Conservation (phyloP, 1,140 invertebrate species). For the Trichogramma pretiosum region DNA sequence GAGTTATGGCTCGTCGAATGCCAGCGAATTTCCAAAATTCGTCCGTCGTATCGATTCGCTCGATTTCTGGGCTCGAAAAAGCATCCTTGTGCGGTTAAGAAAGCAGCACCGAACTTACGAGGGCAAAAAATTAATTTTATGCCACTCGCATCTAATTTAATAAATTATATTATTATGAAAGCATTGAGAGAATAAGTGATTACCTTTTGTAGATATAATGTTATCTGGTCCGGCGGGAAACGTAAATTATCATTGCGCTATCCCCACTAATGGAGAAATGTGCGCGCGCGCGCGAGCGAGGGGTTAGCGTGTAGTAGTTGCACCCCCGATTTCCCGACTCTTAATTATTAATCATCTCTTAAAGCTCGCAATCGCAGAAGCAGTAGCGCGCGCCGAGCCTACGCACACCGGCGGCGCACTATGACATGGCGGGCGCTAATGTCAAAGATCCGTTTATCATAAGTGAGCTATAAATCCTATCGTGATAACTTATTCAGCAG, state of each 20-base stretch:
- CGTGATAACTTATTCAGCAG: background rate
- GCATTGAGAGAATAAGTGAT: slow-evolving; percentile 45
- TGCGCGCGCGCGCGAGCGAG: no score
- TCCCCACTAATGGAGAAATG: slow-evolving; percentile 27
- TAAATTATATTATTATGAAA: no score
- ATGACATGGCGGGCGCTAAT: no score
- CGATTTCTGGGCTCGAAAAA: no score
- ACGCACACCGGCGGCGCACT: no score
- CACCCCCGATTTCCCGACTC: slow-evolving; percentile 25
- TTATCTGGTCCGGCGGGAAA: slow-evolving; percentile 44
- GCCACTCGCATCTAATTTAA: slow-evolving; percentile 15
- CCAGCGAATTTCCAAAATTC: no score
- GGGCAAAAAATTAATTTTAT: slow-evolving; percentile 9
- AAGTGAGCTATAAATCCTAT: background rate
- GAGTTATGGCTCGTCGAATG: no score
- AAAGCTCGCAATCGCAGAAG: slow-evolving; percentile 12
- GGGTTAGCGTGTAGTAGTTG: slow-evolving; percentile 29
- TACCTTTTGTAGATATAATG: slow-evolving; percentile 42
- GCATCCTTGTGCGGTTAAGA: no score
- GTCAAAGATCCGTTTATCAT: slow-evolving; percentile 2
- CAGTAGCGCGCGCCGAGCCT: no score
- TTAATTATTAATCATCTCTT: slow-evolving; percentile 40
- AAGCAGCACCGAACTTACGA: no score
- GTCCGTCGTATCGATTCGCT: no score
- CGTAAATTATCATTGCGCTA: slow-evolving; percentile 46